Conservation (phyloP, 2,113 vertebrate genomes). For the Pluvialis apricaria region DNA sequence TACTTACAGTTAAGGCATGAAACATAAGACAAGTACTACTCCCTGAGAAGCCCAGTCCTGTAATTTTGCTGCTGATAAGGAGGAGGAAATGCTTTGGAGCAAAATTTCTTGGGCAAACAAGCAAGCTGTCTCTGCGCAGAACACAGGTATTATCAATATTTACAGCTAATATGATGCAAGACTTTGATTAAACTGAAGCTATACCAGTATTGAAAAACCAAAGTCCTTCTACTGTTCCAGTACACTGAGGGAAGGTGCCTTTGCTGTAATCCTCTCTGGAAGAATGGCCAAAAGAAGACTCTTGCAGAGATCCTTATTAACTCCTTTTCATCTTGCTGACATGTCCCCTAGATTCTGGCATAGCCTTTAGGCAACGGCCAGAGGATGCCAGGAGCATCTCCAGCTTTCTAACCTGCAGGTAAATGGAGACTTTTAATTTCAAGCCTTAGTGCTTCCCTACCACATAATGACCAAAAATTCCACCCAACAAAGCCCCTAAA, state of each 20-base stretch:
- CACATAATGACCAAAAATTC: not conserved
- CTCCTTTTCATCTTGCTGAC: not conserved
- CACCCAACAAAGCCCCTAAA: not conserved
- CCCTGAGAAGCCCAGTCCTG: not conserved
- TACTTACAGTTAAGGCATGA: not conserved
- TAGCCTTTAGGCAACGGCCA: not conserved
- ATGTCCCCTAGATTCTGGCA: not conserved
- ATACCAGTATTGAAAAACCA: not conserved
- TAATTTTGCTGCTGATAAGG: not conserved
- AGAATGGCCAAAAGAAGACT: not conserved
- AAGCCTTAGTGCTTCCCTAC: constrained; percentile 1
- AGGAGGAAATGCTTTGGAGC: not conserved
- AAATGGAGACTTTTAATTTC: constrained; percentile 29
- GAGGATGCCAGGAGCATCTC: not conserved
- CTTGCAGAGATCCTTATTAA: not conserved
- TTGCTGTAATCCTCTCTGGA: not conserved
- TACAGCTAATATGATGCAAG: not conserved
- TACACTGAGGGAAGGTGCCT: not conserved
- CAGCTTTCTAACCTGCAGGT: not conserved
- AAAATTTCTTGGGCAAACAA: not conserved
- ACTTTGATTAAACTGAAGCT: not conserved
- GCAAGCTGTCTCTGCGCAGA: not conserved
- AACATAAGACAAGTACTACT: not conserved
- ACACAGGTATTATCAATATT: rapidly evolving
- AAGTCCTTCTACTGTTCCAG: not conserved